phyloP scores from a whole-genome alignment of 2,113 vertebrate genomes.

The Melanostigma gelatinosum region DNA sequence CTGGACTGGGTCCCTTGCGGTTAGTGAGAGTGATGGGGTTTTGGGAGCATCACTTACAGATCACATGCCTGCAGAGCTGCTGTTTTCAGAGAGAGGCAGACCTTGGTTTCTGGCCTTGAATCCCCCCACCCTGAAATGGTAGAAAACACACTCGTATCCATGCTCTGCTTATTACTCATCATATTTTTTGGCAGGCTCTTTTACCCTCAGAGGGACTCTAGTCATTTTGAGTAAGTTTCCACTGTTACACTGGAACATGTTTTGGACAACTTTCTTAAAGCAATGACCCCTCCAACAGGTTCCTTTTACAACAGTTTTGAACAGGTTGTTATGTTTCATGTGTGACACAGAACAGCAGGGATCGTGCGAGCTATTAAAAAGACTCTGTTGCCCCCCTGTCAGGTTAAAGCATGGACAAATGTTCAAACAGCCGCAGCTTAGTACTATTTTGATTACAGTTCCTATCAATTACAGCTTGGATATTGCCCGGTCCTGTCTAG shows the following conservation, averaged over 20 bases:
- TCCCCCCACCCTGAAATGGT: not conserved
- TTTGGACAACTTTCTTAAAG: constrained; percentile 3
- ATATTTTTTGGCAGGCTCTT: constrained; percentile 32
- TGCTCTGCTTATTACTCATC: constrained; percentile 51
- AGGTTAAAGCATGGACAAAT: not conserved
- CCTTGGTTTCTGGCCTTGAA: not conserved
- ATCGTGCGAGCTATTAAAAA: not conserved
- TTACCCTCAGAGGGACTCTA: constrained; percentile 16
- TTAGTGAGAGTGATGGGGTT: constrained; percentile 22
- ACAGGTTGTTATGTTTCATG: constrained; percentile 7
- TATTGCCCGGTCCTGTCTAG: not conserved
- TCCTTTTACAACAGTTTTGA: not conserved
- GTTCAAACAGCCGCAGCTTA: not conserved
- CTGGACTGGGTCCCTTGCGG: not conserved
- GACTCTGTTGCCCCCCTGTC: not conserved
- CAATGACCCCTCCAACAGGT: not conserved
- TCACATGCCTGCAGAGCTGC: constrained; percentile 17
- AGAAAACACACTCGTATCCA: constrained; percentile 16
- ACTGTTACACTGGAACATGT: constrained; percentile 22
- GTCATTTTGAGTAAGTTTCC: constrained; percentile 44
- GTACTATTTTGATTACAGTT: not conserved
- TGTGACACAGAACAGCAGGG: not conserved
- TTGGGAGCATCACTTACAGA: constrained; percentile 5
- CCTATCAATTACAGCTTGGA: constrained; percentile 16
- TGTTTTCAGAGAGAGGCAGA: constrained; percentile 12